These are phyloP conservation scores for Cerastis rubricosa DNA, from an alignment of 2,888 invertebrate species.

Conservation along the genomic window DNA sequence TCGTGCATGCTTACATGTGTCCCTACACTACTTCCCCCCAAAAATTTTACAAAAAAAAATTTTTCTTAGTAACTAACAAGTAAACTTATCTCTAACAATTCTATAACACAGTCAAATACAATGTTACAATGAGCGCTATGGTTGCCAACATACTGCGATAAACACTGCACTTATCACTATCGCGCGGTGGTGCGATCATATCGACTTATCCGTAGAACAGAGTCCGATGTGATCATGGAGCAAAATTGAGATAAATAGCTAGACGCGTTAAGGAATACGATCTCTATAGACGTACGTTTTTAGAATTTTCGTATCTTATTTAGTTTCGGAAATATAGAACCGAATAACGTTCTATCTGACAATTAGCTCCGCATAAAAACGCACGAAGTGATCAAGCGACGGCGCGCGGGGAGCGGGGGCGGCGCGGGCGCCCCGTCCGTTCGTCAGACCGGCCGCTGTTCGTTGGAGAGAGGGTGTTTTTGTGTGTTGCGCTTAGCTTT, in stretches of 20 bases:
- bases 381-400: conserved; percentile 1
- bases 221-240: conserved; percentile 50
- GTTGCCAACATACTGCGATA: no score
- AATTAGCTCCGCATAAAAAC: conserved; percentile 7
- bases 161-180: no score
- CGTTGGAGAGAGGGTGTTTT: background rate
- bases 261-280: conserved; percentile 35
- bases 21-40: no score
- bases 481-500: background rate
- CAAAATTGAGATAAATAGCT: conserved; percentile 26
- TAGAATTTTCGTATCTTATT: conserved; percentile 42
- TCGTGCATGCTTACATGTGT: no score
- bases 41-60: no score
- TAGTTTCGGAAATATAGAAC: conserved; percentile 50
- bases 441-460: conserved; percentile 2
- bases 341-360: conserved; percentile 41
- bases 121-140: no score
- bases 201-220: conserved; percentile 48
- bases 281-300: conserved; percentile 41
- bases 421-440: background rate
- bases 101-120: no score
- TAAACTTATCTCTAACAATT: no score
- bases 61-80: no score
- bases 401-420: background rate
- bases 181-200: no score